Percentiles rank a stretch among this genome's conserved stretches.
These are phyloP conservation scores for Crocodylus rhombifer DNA, from an alignment of 2,797 vertebrate genomes.

Conservation along the genomic window DNA sequence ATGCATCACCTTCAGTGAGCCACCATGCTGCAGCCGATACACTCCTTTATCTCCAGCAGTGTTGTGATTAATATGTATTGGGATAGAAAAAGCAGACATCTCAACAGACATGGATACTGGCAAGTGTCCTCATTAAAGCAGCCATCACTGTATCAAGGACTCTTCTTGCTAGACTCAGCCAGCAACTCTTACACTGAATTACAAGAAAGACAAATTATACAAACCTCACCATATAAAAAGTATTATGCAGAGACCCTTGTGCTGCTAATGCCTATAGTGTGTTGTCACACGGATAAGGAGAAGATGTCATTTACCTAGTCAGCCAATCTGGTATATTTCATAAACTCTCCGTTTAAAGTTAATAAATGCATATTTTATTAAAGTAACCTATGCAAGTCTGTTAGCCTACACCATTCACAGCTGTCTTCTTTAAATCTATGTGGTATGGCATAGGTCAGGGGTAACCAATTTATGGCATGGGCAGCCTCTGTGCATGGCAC, in stretches of 20 bases:
- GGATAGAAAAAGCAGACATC: slow-evolving; percentile 2
- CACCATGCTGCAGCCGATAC: background rate
- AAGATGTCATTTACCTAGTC: background rate
- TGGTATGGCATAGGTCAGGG: background rate
- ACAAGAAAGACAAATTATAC: background rate
- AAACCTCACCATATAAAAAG: background rate
- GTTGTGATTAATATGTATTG: background rate
- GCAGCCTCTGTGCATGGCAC: too few species aligned
- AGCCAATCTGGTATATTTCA: background rate
- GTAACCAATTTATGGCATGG: too few species aligned
- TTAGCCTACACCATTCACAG: background rate
- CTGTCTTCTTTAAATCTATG: background rate
- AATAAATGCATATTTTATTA: fast-evolving
- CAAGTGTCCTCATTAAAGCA: background rate
- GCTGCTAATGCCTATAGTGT: background rate
- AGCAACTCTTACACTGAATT: background rate
- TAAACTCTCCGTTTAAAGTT: background rate
- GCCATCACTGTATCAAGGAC: background rate
- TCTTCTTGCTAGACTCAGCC: background rate
- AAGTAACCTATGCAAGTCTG: background rate
- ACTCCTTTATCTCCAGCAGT: background rate
- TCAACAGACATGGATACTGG: background rate
- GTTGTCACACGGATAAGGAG: background rate
- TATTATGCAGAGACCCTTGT: background rate
- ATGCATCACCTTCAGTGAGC: background rate